Evolutionary conservation across 2,113 vertebrate species (phyloP).

Genomic region (Hirundichthys speculiger): DNA sequence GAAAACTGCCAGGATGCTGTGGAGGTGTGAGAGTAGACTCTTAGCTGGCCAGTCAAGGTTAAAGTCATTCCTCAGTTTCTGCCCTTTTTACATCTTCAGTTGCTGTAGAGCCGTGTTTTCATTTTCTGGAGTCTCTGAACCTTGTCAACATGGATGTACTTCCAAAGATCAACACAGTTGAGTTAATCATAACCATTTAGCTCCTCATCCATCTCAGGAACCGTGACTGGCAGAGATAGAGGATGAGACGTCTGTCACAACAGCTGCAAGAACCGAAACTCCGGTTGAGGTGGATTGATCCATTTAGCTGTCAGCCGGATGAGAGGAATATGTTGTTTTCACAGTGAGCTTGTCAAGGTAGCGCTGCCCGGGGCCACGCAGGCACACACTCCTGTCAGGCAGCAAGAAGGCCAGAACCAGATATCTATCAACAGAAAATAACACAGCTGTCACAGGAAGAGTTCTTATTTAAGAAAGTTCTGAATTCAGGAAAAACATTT

Average conservation of each 20-base stretch:
- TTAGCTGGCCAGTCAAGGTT: neutral
- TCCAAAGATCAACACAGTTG: slow-evolving; percentile 43
- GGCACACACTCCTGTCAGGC: slow-evolving; percentile 42
- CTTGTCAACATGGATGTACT: slow-evolving; percentile 26
- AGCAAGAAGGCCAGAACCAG: slow-evolving; percentile 7
- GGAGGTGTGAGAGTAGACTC: slow-evolving; percentile 4
- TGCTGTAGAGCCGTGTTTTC: neutral
- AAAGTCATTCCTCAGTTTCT: neutral
- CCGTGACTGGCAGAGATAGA: slow-evolving; percentile 56
- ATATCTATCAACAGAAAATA: slow-evolving; percentile 28
- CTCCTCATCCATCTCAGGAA: slow-evolving; percentile 51
- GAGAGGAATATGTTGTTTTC: slow-evolving; percentile 51
- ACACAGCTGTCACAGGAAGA: slow-evolving; percentile 7
- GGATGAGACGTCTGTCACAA: slow-evolving; percentile 44
- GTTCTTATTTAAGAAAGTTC: slow-evolving; percentile 5
- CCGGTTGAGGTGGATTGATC: slow-evolving; percentile 57
- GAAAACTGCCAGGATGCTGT: neutral
- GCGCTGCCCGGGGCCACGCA: slow-evolving; percentile 10
- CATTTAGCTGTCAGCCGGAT: slow-evolving; percentile 42
- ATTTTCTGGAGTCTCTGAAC: neutral
- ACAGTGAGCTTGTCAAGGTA: slow-evolving; percentile 43
- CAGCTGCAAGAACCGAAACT: slow-evolving; percentile 45
- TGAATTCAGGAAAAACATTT: neutral
- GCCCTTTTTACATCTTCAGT: neutral
- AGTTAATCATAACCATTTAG: slow-evolving; percentile 51